phyloP scores from a whole-genome alignment of 2,113 vertebrate species.

The Hippocampus guttulatus region DNA sequence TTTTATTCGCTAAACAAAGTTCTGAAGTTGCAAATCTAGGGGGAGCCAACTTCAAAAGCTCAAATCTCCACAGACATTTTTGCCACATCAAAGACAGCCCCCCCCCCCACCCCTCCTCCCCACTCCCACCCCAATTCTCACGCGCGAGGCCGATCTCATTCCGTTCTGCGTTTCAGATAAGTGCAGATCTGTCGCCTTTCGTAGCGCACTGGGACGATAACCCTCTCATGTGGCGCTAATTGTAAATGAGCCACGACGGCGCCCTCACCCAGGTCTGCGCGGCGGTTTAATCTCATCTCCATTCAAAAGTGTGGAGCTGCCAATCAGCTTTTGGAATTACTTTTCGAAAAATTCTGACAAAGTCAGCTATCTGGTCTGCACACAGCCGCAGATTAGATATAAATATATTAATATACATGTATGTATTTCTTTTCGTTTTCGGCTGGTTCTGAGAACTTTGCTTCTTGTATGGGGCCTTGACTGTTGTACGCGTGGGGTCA shows the following conservation, averaged over 20 bases:
- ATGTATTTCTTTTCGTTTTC: neutral
- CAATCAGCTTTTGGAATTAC: constrained; percentile 29
- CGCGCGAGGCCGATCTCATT: constrained; percentile 46
- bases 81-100: constrained; percentile 45
- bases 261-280: constrained; percentile 23
- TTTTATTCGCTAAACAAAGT: constrained; percentile 45
- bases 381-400: neutral
- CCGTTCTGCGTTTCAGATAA: constrained; percentile 62
- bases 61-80: constrained; percentile 48
- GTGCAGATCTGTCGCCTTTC: constrained; percentile 47
- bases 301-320: constrained; percentile 13
- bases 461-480: too few relatives aligned
- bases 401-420: neutral
- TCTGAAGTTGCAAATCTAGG: constrained; percentile 40
- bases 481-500: too few relatives aligned
- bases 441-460: too few relatives aligned
- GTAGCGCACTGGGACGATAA: constrained; percentile 42
- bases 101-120: constrained; percentile 17
- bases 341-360: constrained; percentile 29
- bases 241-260: constrained; percentile 35
- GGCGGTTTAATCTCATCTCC: neutral
- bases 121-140: constrained; percentile 34
- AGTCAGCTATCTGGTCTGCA: constrained; percentile 9
- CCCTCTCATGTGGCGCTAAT: constrained; percentile 29
- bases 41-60: constrained; percentile 59